phyloP scores from a whole-genome alignment of 2,113 vertebrate genomes.

The Alaudala cheleensis region DNA sequence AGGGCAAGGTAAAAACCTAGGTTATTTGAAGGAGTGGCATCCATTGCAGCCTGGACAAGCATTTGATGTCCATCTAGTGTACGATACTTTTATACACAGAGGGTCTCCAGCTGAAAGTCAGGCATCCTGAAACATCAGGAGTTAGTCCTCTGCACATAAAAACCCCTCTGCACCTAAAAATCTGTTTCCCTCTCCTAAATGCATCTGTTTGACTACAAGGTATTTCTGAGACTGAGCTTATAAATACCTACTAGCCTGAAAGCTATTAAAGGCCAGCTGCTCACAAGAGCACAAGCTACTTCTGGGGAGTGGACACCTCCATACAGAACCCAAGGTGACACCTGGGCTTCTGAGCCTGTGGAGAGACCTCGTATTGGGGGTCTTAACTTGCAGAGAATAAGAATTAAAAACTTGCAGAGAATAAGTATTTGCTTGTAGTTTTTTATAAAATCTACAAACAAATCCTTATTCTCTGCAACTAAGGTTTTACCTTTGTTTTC shows the following conservation, averaged over 20 bases:
- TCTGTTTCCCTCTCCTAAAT: not conserved
- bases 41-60: not conserved
- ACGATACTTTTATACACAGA: not conserved
- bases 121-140: not conserved
- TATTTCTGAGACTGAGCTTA: not conserved
- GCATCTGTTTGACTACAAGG: not conserved
- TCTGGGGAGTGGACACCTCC: not conserved
- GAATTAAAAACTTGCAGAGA: too few relatives aligned
- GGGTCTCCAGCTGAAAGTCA: not conserved
- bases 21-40: not conserved
- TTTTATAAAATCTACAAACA: not conserved
- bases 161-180: not conserved
- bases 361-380: fast-evolving
- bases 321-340: not conserved
- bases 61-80: not conserved
- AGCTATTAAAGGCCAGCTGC: not conserved
- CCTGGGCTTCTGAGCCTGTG: not conserved
- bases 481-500: not conserved
- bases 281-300: not conserved
- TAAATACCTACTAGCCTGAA: not conserved
- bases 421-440: too few relatives aligned
- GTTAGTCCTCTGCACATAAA: not conserved
- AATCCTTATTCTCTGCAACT: not conserved
- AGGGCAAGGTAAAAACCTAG: not conserved
- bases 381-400: too few relatives aligned